Base-by-base conservation (phyloP, 2,113 vertebrate genomes). In the Rhipidura dahli region DNA sequence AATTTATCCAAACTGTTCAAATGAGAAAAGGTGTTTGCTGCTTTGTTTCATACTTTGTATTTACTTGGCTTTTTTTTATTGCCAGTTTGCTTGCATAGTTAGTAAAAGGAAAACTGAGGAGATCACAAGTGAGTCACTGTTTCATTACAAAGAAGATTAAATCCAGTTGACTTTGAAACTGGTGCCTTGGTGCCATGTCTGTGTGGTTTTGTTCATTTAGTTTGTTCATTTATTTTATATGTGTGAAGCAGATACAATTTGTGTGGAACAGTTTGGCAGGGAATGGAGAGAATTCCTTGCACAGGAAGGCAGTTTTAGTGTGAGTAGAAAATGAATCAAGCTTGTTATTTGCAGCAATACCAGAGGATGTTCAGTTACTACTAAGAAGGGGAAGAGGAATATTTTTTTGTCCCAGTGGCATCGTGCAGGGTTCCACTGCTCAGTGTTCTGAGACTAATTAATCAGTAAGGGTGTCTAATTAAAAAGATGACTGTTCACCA, bases 401-500 rank as follows among this genome's bases (percentile, higher is more conserved):
- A 50, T 83, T 87, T 73, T 93, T 91, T 91, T 9, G 61, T 97
- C 96, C 89, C 94, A 66, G 26, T 61, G 90, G 93, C 72, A 89
- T 59, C 1, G 3, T 86, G 57, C 69, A 93, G 89, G 61, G 76
- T 95, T 97, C 42, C 45, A 79, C 90, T 89, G 90, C 83, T 94
- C 94, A 94, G 81, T 93, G 85, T 96, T 96, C 85, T 97, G 97
- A 94, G 96, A 96, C 96, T 97, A 97, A 97, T 98, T 98, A 98
- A 97, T 97, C 93, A 97, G 95, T 95, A 90, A 97, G 93, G 45
- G 39, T 95, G 69, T 97, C 87, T 97, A 97, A 97, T 97, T 98
- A 96, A 97, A 97, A 97, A 96, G 94, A 96, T 97, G 96, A 96
- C 95, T 97, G 96, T 94, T 97, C 93, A 85, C 96, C 88, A 97